Conservation (phyloP, 2,888 invertebrate species). For the Drosophila paucipuncta region DNA sequence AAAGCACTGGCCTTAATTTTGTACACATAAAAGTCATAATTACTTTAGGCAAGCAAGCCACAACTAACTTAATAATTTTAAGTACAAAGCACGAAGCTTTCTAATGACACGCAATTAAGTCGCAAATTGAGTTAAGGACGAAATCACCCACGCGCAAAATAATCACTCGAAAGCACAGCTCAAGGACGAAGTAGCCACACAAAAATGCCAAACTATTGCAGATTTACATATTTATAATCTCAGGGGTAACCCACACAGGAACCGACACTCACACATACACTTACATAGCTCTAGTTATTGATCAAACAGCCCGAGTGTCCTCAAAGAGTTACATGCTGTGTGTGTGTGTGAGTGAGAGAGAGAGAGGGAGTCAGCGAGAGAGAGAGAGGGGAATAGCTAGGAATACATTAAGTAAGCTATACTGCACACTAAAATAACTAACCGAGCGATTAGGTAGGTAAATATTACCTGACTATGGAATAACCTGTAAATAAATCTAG, state of each 20-base stretch:
- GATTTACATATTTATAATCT: conserved; percentile 27
- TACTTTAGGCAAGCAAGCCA: conserved; percentile 3
- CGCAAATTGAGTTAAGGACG: conserved; percentile 66
- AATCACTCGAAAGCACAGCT: conserved; percentile 37
- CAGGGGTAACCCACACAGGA: conserved; percentile 17
- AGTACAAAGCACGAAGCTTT: conserved; percentile 21
- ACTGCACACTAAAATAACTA: not conserved
- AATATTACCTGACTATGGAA: not conserved
- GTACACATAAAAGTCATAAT: conserved; percentile 4
- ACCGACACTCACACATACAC: conserved; percentile 5
- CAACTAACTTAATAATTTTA: conserved; percentile 30
- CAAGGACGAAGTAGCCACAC: conserved; percentile 44
- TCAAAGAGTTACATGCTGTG: conserved; percentile 32
- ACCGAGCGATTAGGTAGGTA: not conserved
- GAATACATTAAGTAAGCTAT: conserved; percentile 1
- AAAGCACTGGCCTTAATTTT: not conserved
- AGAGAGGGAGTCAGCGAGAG: not conserved
- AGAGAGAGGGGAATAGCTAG: not conserved
- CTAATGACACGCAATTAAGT: conserved; percentile 67
- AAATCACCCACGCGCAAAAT: conserved; percentile 24
- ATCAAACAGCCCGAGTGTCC: conserved; percentile 51
- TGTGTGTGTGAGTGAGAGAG: not conserved
- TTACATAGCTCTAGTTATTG: conserved; percentile 37
- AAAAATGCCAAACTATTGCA: conserved; percentile 30
- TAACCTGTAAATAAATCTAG: not conserved